Evolutionary conservation across 2,797 vertebrate species (phyloP), one percentile per base, ranked within the genome.

Genomic region (Salmo trutta): DNA sequence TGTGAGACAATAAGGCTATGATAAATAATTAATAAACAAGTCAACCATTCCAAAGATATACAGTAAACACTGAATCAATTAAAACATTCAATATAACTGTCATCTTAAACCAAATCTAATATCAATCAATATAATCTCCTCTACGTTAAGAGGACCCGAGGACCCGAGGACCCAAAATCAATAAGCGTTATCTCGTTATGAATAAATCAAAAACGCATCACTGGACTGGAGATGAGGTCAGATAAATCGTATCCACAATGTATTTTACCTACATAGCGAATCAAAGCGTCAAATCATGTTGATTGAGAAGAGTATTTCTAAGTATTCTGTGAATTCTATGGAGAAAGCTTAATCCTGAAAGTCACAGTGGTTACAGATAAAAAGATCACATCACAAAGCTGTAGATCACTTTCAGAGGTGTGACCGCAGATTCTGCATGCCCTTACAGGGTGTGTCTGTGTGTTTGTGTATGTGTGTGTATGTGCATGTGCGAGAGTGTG

Each of bases 311-410:
- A 8, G n/a, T 62, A 62, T 24, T 21, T 62, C 21, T 24, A 21
- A 24, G 59, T 62, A 62, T 8, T 10, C 59, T 62, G 59, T 62
- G 59, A 7, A 67, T 33, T 29, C 64, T 29, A 33, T 33, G 65
- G 33, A n/a, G 54, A 67, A 31, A 71, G 33, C 69, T 75, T 10
- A 27, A 75, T 29, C 64, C 47, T 66, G 73, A 31, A 54, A 29
- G 51, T 76, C 75, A 68, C 69, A 47, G 29, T 16, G 53, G 16
- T 0, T 21, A 14, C 33, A 41, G 67, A 47, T 47, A 14, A 70
- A 70, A 36, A 36, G 5, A 24, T 24, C 24, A 65, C 62, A 70
- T 8, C 17, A 47, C 33, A 10, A 19, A 6, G 10, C 17, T 19
- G 36, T 47, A 41, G 67, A 70, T 70, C 67, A 21, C 67, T 31